phyloP scores from a whole-genome alignment of 2,113 vertebrate genomes.

The Oryzias curvinotus region DNA sequence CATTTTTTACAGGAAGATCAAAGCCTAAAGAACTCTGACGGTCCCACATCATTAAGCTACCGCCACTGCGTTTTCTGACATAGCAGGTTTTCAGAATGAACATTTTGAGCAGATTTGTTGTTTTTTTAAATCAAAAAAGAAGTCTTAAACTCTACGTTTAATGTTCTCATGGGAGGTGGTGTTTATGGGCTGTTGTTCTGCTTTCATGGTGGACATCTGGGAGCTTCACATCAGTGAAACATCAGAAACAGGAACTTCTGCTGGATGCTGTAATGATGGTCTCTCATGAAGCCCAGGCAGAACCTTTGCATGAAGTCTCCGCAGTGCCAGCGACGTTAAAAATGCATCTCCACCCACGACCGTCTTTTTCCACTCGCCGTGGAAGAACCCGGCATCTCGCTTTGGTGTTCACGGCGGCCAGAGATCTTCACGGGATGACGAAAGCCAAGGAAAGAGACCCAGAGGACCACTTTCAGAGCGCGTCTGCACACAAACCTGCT shows the following conservation, averaged over 20 bases:
- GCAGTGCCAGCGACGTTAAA: neutral
- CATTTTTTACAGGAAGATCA: no score
- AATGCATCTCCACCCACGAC: neutral
- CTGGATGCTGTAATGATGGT: no score
- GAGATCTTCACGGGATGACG: slow-evolving; percentile 43
- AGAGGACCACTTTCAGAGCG: neutral
- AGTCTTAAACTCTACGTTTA: no score
- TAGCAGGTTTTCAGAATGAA: no score
- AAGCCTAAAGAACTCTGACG: no score
- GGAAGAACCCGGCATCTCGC: slow-evolving; percentile 10
- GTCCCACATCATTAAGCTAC: no score
- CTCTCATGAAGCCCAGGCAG: neutral
- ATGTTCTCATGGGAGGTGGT: no score
- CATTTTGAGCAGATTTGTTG: no score
- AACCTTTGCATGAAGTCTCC: neutral
- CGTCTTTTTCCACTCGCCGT: neutral
- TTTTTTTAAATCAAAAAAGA: no score
- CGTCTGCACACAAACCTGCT: slow-evolving; percentile 11
- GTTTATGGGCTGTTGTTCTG: no score
- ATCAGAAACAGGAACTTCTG: neutral
- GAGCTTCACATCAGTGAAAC: neutral
- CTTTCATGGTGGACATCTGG: no score
- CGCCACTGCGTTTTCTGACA: no score
- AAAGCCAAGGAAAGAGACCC: slow-evolving; percentile 50
- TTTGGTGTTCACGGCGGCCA: slow-evolving; percentile 1